Base-by-base conservation (phyloP, 2,113 vertebrate species). In the Corythaixoides concolor region DNA sequence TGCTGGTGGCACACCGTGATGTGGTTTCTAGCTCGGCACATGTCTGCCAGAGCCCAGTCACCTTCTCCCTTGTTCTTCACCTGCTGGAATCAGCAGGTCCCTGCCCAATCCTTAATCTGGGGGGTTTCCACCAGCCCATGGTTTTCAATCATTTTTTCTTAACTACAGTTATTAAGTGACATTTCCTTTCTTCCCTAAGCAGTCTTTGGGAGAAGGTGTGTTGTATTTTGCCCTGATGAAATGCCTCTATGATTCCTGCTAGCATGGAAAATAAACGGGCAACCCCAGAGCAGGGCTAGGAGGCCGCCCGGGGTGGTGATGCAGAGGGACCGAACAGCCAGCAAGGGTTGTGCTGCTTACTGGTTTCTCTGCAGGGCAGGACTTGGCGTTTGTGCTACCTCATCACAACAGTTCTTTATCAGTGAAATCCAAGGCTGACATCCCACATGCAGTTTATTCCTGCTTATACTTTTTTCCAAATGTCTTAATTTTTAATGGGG, bases 271-370 rank as follows among this genome's bases (percentile, higher is more conserved):
- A 64, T 35, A 91, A 60, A 15, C 32, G 19, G 0, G 0, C 0
- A 2, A 11, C 37, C 27, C 16, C 26, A 37, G 47, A 47, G 35
- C 2, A 0, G 52, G 32, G 32, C n/a, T 74, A 43, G 0, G 0
- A 49, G 21, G 39, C 17, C 3, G 1, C 32, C 39, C 4, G 1
- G 23, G 33, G 24, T 41, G 68, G 32, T 35, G 53, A 15, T 50
- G 30, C n/a, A 7, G 75, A 45, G 59, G 37, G 83, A 15, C 50
- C 73, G 59, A 58, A 35, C 5, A 20, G 18, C 59, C 66, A 63
- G n/a, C 0, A 1, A 84, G 43, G 30, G 35, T 43, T 90, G 72
- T 45, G 30, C 73, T 74, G 24, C 28, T 62, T 13, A 14, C 26
- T 91, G 49, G 5, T 41, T 87, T 78, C 80, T 91, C 28, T 90